A percentile compares a stretch with the other conserved stretches of the same genome.
Evolutionary conservation across 1,140 invertebrate genomes (phyloP).

Genomic region (Orchestia grillus): DNA sequence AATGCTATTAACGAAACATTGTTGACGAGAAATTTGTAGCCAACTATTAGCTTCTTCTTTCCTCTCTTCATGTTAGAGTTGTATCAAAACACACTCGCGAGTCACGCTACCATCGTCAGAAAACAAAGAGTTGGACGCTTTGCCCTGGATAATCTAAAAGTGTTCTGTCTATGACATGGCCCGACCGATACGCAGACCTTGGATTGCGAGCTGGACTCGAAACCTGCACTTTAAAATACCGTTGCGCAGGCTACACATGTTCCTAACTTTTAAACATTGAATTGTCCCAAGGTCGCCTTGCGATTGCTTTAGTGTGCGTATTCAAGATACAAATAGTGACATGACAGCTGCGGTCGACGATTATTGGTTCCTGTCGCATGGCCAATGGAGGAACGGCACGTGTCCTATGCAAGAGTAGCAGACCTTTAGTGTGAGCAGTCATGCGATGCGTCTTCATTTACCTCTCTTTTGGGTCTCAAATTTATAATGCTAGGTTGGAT

Average conservation of each 20-base stretch:
- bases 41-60: too few species aligned
- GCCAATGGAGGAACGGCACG: neutral
- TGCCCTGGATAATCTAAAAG: neutral
- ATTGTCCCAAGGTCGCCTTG: neutral
- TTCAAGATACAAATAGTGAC: neutral
- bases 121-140: neutral
- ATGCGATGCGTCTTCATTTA: neutral
- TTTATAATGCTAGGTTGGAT: neutral
- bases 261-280: neutral
- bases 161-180: neutral
- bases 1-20: too few species aligned
- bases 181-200: neutral
- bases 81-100: neutral
- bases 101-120: neutral
- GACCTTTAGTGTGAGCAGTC: neutral
- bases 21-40: too few species aligned
- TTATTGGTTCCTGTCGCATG: neutral
- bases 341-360: neutral
- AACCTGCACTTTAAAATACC: neutral
- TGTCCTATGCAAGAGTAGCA: neutral
- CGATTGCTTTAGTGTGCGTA: neutral
- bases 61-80: too few species aligned
- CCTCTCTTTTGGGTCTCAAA: neutral
- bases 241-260: neutral
- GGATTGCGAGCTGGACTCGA: neutral